Base-by-base conservation (phyloP, 2,888 invertebrate genomes). In the Antitype chi region DNA sequence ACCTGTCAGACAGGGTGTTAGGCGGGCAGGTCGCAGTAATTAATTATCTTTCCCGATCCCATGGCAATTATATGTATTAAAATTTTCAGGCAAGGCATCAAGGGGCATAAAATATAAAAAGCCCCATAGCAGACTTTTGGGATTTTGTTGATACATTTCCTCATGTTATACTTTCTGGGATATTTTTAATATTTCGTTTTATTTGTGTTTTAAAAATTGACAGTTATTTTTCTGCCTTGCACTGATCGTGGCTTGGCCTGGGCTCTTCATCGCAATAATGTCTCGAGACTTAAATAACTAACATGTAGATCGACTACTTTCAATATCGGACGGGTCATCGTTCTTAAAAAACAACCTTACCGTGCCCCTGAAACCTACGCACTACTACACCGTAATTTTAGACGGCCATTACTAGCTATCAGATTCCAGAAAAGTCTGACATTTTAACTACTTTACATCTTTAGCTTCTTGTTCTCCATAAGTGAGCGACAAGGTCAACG, bases 391-490 rank as follows among this genome's bases (percentile, higher is more conserved):
- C 17, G 32, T 47, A 59, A 52, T 28, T 70, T 57, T 4, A 43
- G 9, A n/a, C 8, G 15, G 25, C 43, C 38, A 49, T 53, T n/a
- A 76, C 52, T 11, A 20, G 38, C 13, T n/a, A 6, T 52, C 52
- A 17, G 49, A 28, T 74, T 59, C 11, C 5, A 76, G 32, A 66
- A 43, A 64, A 70, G 25, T 53, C 15, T 52, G 47, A 47, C 2
- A 64, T 6, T 25, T 11, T 15, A 20, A 28, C 17, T 49, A 57
- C 32, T 47, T 70, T 63, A 25, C 9, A 66, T 59, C 1, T 47
- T 32, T 78, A 13, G 59, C 11, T 78, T 78, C 59, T 59, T 66
- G 59, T 8, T 59, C 47, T 47, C 64, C 23, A n/a, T 47, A 71
- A 49, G 2, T 20, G 25, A 47, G 23, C 52, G 43, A 55, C 25